These are phyloP conservation scores for Aphis gossypii DNA, from an alignment of 1,140 invertebrate species.

Conservation along the genomic window DNA sequence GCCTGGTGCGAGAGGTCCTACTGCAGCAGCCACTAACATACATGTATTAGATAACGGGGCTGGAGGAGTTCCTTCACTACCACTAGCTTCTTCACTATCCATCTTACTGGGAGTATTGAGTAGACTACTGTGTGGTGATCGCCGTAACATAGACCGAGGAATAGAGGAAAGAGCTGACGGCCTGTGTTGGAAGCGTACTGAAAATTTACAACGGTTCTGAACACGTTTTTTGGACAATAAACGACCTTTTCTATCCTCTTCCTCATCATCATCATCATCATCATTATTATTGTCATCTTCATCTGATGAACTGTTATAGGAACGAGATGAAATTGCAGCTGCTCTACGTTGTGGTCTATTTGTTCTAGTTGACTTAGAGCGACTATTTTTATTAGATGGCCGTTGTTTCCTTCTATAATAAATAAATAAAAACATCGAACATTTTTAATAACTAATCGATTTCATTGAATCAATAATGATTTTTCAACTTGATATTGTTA, in stretches of 20 bases:
- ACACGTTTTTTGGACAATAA: conserved; percentile 48
- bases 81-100: conserved; percentile 58
- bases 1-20: conserved; percentile 76
- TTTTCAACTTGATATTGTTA: neutral
- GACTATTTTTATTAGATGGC: conserved; percentile 27
- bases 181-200: conserved; percentile 33
- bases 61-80: conserved; percentile 65
- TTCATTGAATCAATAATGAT: neutral
- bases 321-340: conserved; percentile 43
- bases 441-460: neutral
- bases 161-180: conserved; percentile 42
- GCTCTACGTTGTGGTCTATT: conserved; percentile 45
- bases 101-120: conserved; percentile 47
- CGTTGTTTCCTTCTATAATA: conserved; percentile 42
- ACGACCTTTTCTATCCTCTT: conserved; percentile 27
- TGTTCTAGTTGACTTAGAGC: conserved; percentile 41
- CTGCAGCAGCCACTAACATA: conserved; percentile 79
- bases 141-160: conserved; percentile 25
- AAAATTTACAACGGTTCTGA: conserved; percentile 51
- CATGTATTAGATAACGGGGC: conserved; percentile 75
- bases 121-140: conserved; percentile 43
- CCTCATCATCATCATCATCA: conserved; percentile 55
- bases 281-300: conserved; percentile 52
- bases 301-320: conserved; percentile 52
- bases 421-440: neutral